These are phyloP conservation scores for Galerucella nymphaeae DNA, from an alignment of 2,888 invertebrate species.

Conservation along the genomic window DNA sequence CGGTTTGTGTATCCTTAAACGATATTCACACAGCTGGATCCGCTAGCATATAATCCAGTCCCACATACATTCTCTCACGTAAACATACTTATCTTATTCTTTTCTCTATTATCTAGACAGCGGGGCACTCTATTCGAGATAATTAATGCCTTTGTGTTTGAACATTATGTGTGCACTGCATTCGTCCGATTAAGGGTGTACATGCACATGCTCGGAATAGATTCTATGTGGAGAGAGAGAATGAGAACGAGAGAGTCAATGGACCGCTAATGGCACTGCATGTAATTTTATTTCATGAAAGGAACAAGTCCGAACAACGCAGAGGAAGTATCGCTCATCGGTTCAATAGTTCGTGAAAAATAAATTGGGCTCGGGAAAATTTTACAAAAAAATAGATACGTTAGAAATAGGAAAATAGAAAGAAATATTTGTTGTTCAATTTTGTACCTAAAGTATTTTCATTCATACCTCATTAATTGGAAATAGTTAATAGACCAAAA, in stretches of 20 bases:
- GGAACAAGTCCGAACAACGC: conserved; percentile 8
- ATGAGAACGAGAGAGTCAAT: conserved; percentile 20
- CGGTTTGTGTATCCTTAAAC: conserved; percentile 29
- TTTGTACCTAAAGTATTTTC: too few species aligned
- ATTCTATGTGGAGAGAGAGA: neutral
- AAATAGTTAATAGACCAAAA: too few species aligned
- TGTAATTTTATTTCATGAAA: conserved; percentile 21
- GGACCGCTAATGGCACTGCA: conserved; percentile 27
- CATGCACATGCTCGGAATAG: conserved; percentile 26
- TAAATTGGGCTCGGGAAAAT: neutral
- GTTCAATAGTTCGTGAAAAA: conserved; percentile 19
- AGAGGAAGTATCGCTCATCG: conserved; percentile 15
- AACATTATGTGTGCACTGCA: conserved; percentile 28
- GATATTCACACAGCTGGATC: conserved; percentile 32
- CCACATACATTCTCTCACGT: conserved; percentile 52
- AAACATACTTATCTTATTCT: conserved; percentile 49
- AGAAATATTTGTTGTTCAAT: too few species aligned
- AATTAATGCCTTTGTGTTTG: conserved; percentile 39
- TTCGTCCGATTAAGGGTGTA: conserved; percentile 29
- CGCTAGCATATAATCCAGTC: conserved; percentile 45
- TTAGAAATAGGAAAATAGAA: too few species aligned
- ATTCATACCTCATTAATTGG: too few species aligned
- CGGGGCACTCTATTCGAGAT: conserved; percentile 36
- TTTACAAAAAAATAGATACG: too few species aligned
- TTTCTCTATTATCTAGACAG: conserved; percentile 45